Conservation (phyloP, 64 coral and sea anemone genomes). For the Dendrophyllia cribrosa region DNA sequence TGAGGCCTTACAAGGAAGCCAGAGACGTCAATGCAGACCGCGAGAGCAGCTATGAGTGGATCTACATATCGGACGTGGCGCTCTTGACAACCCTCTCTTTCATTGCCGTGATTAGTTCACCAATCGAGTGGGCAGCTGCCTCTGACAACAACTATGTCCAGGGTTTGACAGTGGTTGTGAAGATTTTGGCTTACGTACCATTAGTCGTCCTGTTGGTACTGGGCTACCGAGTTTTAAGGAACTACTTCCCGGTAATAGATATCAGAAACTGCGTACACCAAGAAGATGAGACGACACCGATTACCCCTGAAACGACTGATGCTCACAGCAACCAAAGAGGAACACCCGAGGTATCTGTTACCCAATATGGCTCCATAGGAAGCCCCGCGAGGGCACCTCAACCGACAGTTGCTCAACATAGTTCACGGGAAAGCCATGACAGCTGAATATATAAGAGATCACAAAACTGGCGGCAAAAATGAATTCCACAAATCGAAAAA, state of each 20-base stretch:
- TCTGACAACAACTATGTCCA: neutral
- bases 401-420: no score
- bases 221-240: constrained; percentile 13
- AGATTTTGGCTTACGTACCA: constrained; percentile 63
- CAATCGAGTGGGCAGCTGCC: neutral
- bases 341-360: neutral
- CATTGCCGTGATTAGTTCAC: constrained; percentile 67
- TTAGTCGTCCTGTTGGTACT: constrained; percentile 9
- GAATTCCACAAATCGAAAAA: no score
- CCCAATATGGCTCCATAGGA: neutral
- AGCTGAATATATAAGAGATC: no score
- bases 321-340: neutral
- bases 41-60: constrained; percentile 63
- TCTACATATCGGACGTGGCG: constrained; percentile 71
- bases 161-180: neutral
- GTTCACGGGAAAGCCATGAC: no score
- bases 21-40: neutral
- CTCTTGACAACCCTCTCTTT: constrained; percentile 68
- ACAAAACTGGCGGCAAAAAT: no score
- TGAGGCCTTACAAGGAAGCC: constrained; percentile 76
- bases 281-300: neutral
- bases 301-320: neutral
- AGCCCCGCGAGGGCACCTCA: neutral
- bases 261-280: neutral
- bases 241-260: neutral